Percentiles rank a stretch among this genome's conserved stretches.
phyloP scores from a whole-genome alignment of 2,888 invertebrate species.

The Eudasyphora cyanicolor region DNA sequence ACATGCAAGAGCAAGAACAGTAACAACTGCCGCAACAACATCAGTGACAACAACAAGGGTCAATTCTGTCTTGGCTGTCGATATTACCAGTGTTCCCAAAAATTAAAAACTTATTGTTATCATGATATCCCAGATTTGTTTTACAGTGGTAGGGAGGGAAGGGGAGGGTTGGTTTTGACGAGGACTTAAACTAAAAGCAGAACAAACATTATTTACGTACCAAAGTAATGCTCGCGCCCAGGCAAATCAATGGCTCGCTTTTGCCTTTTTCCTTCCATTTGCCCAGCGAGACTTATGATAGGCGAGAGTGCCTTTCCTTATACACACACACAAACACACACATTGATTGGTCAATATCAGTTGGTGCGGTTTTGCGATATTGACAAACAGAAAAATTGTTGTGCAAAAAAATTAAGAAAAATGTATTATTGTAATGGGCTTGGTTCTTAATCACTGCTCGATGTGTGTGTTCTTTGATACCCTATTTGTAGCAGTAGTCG shows the following conservation, averaged over 20 bases:
- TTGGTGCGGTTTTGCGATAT: conserved; percentile 2
- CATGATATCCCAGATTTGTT: conserved; percentile 9
- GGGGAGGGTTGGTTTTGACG: not conserved
- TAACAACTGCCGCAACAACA: no score
- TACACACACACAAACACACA: no score
- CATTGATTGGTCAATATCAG: conserved; percentile 24
- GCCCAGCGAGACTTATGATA: conserved; percentile 10
- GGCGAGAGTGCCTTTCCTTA: not conserved
- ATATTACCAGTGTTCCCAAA: conserved; percentile 6
- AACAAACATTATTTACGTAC: conserved; percentile 12
- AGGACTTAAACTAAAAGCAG: conserved; percentile 23
- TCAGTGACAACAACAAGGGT: conserved; percentile 20
- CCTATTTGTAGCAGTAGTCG: not conserved
- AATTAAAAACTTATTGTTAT: conserved; percentile 29
- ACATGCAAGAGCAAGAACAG: conserved; percentile 27
- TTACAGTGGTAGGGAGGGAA: not conserved
- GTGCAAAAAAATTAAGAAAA: not conserved
- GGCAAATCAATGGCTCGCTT: not conserved
- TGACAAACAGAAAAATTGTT: not conserved
- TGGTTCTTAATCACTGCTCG: conserved; percentile 43
- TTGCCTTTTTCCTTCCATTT: not conserved
- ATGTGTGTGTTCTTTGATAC: not conserved
- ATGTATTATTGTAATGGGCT: conserved; percentile 44
- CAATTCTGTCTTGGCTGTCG: no score
- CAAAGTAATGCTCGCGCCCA: not conserved